These are phyloP conservation scores for Nothoprocta perdicaria DNA, from an alignment of 2,113 vertebrate species.

Conservation along the genomic window DNA sequence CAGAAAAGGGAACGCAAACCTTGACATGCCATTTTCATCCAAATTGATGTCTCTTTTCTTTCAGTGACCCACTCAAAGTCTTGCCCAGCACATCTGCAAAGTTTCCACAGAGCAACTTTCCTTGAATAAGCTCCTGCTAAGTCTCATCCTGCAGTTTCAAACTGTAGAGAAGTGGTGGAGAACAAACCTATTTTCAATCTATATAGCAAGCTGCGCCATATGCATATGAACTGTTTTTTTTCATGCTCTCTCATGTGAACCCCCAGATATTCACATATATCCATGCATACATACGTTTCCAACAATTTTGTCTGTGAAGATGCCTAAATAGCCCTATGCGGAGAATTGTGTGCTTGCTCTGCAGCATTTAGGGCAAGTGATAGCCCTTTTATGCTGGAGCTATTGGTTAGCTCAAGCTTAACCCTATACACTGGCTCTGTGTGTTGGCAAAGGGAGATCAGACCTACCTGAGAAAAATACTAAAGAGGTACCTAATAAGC, in stretches of 20 bases:
- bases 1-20: not conserved
- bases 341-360: not conserved
- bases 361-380: not conserved
- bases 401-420: not conserved
- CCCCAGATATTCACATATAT: not conserved
- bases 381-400: fast-evolving
- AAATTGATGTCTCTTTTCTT: not conserved
- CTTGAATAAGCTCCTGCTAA: not conserved
- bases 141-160: not conserved
- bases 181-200: not conserved
- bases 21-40: not conserved
- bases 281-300: not conserved
- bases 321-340: not conserved
- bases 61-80: not conserved
- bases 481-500: not conserved
- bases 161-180: not conserved
- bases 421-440: not conserved
- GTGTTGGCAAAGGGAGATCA: not conserved
- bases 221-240: not conserved
- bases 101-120: not conserved
- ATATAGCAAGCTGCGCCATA: not conserved
- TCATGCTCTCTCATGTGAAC: not conserved
- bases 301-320: not conserved
- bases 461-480: not conserved
- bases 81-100: not conserved